Percentiles rank a stretch among this genome's conserved stretches.
These are phyloP conservation scores for Ptyas mucosa DNA, from an alignment of 2,113 vertebrate species.

Conservation along the genomic window DNA sequence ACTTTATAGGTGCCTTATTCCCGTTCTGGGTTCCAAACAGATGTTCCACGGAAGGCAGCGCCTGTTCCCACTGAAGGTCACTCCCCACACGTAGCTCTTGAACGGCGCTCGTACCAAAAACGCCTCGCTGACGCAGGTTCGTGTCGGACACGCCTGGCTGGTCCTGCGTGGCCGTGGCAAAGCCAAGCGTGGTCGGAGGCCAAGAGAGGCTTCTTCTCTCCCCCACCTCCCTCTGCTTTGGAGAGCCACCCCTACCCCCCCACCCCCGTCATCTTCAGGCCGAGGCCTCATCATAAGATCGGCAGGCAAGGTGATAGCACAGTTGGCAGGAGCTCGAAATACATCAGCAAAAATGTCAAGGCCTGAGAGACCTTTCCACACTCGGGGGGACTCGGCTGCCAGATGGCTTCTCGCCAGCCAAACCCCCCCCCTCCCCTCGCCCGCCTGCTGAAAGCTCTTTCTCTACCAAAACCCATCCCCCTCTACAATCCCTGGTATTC, in stretches of 20 bases:
- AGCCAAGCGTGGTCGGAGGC: conserved; percentile 3
- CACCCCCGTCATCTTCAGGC: background rate
- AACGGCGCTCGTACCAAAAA: background rate
- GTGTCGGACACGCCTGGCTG: conserved; percentile 41
- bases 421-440: background rate
- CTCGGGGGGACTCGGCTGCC: background rate
- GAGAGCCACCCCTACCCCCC: background rate
- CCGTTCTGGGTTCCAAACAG: background rate
- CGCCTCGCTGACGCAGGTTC: conserved; percentile 25
- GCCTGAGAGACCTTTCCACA: background rate
- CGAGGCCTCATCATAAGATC: fast-evolving
- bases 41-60: conserved; percentile 8
- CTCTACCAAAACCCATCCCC: background rate
- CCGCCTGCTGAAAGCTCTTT: background rate
- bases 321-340: fast-evolving
- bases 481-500: no score
- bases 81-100: conserved; percentile 30
- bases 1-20: background rate
- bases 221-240: background rate
- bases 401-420: background rate
- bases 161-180: conserved; percentile 27
- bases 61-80: conserved; percentile 8
- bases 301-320: background rate
- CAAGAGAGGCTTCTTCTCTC: conserved; percentile 8
- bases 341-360: fast-evolving